Evolutionary conservation across 2,113 vertebrate genomes (phyloP).

Genomic region (Mirounga angustirostris): DNA sequence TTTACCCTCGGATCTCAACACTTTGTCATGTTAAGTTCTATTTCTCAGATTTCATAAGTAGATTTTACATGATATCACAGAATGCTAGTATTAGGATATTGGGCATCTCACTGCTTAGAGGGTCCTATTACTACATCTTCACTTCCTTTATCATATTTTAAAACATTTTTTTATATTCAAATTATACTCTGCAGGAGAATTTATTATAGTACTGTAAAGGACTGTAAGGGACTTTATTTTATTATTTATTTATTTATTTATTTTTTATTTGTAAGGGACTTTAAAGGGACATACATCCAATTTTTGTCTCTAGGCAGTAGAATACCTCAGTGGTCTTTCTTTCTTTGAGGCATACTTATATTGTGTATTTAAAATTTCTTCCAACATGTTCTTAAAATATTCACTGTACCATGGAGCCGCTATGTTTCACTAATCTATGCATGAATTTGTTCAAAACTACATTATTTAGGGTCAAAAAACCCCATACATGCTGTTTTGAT

Average conservation of each 20-base stretch:
- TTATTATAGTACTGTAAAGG: neutral
- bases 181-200: neutral
- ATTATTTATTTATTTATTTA: too few relatives aligned
- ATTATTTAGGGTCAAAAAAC: neutral
- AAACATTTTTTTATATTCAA: slow-evolving; percentile 44
- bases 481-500: neutral
- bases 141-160: slow-evolving; percentile 41
- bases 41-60: slow-evolving; percentile 66
- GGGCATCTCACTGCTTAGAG: slow-evolving; percentile 19
- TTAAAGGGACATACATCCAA: neutral
- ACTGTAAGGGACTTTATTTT: neutral
- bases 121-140: neutral
- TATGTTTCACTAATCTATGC: neutral
- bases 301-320: neutral
- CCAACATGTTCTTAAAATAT: slow-evolving; percentile 35
- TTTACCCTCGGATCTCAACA: slow-evolving; percentile 39
- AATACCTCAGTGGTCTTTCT: neutral
- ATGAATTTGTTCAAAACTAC: slow-evolving; percentile 23
- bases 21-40: slow-evolving; percentile 56
- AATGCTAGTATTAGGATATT: slow-evolving; percentile 4
- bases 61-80: slow-evolving; percentile 42
- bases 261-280: neutral
- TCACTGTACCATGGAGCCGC: neutral
- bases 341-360: neutral
- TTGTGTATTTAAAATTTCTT: slow-evolving; percentile 54